Evolutionary conservation across 1,140 invertebrate genomes (phyloP), one percentile per base, ranked within the genome.

Genomic region (Piezodorus guildinii): DNA sequence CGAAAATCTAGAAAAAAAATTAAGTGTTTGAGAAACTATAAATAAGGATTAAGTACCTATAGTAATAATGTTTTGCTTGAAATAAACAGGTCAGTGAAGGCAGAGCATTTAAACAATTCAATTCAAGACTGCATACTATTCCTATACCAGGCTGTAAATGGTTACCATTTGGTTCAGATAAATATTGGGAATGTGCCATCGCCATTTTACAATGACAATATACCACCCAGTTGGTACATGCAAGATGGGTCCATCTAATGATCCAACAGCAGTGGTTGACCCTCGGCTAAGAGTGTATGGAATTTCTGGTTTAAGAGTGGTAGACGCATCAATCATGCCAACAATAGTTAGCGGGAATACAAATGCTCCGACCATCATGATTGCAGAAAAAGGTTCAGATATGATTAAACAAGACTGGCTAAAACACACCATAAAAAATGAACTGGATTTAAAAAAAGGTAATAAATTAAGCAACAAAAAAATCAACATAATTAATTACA

Each of bases 321-420:
- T 91, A 49, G 91, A 94, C 72, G 89, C 88, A 8, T 91, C 88
- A 62, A 87, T 94, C 63, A 93, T 94, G 89, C 91, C 91, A 0
- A 87, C 84, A 0, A 89, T 93, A 62, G 78, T 78, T 8, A 81
- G 79, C 67, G 89, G 90, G 3, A 91, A 92, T 70, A 91, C 89
- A 0, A 91, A 91, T 74, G 90, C 88, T 0, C 86, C 90, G 3
- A 80, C 83, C 8, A 88, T 92, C 46, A 91, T 91, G 89, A 90
- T 93, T 34, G 90, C 79, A 0, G 90, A 93, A 71, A 91, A 90
- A 74, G 89, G 85, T 3, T 80, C 88, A 0, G 89, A 92, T 76
- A 74, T 92, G 68, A 87, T 92, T 62, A 88, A 88, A 74, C 77
- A 81, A 69, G 84, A 86, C 72, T 88, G 85, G 85, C 71, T 82